Percentiles rank a stretch among this genome's conserved stretches.
These are phyloP conservation scores for Dioctria linearis DNA, from an alignment of 2,888 invertebrate species.

Conservation along the genomic window DNA sequence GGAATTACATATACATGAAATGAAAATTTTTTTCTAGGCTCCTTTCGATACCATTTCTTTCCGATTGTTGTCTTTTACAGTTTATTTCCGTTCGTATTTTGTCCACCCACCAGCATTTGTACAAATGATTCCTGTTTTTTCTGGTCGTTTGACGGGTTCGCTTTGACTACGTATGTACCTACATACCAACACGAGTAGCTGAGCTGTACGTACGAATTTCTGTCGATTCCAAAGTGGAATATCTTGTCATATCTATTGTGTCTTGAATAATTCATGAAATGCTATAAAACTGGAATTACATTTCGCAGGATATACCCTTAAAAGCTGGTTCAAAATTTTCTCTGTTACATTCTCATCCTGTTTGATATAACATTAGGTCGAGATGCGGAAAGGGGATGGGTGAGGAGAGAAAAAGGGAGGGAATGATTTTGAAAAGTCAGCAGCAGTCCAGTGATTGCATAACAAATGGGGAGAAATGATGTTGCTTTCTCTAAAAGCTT, in stretches of 20 bases:
- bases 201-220: conserved; percentile 19
- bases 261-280: conserved; percentile 41
- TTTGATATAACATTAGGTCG: conserved; percentile 13
- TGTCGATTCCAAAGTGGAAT: conserved; percentile 33
- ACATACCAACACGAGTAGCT: neutral
- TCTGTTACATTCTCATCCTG: conserved; percentile 9
- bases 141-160: neutral
- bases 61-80: conserved; percentile 5
- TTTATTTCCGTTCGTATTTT: neutral
- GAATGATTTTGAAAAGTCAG: conserved; percentile 1
- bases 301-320: conserved; percentile 9
- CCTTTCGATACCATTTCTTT: neutral
- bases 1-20: conserved; percentile 10
- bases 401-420: neutral
- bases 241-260: conserved; percentile 31
- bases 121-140: conserved; percentile 27
- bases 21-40: conserved; percentile 12
- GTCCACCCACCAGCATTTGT: conserved; percentile 5
- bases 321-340: conserved; percentile 1
- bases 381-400: neutral
- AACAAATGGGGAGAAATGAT: conserved; percentile 14
- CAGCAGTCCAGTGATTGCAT: conserved; percentile 32
- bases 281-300: conserved; percentile 41
- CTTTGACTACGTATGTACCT: neutral
- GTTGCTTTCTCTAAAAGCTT: neutral